Evolutionary conservation across 2,113 vertebrate species (phyloP).

Genomic region (Zosterops pallidus): DNA sequence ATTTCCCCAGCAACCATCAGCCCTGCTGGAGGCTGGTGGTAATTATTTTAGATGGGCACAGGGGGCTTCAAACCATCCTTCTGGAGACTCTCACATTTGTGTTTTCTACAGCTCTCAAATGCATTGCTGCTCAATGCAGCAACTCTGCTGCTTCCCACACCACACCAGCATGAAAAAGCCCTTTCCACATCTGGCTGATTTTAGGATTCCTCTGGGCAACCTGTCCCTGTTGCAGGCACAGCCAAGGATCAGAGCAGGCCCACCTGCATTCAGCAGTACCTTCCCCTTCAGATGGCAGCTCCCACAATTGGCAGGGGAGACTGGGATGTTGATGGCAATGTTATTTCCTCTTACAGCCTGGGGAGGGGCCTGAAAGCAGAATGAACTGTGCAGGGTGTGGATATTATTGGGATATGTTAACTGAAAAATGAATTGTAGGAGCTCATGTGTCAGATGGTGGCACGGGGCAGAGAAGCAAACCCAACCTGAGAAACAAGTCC

Average conservation of each 20-base stretch:
- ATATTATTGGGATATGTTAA: neutral
- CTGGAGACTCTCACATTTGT: neutral
- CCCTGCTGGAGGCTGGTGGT: neutral
- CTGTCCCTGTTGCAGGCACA: neutral
- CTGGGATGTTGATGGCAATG: neutral
- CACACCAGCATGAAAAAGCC: neutral
- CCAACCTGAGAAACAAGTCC: neutral
- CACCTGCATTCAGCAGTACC: neutral
- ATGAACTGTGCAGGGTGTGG: constrained; percentile 11
- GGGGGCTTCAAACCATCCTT: neutral
- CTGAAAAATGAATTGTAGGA: neutral
- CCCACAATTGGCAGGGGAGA: neutral
- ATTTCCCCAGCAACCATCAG: neutral
- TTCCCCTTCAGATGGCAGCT: neutral
- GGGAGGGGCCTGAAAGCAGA: neutral
- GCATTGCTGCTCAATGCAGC: neutral
- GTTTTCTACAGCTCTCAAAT: neutral
- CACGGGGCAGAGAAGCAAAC: constrained; percentile 34
- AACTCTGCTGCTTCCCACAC: neutral
- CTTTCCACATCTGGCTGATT: neutral
- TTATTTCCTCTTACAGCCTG: neutral
- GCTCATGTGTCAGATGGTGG: constrained; percentile 5
- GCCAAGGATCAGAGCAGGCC: neutral
- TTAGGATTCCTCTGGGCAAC: neutral
- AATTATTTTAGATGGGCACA: neutral